These are phyloP conservation scores for Nysson spinosus DNA, from an alignment of 2,888 invertebrate species.

Conservation along the genomic window DNA sequence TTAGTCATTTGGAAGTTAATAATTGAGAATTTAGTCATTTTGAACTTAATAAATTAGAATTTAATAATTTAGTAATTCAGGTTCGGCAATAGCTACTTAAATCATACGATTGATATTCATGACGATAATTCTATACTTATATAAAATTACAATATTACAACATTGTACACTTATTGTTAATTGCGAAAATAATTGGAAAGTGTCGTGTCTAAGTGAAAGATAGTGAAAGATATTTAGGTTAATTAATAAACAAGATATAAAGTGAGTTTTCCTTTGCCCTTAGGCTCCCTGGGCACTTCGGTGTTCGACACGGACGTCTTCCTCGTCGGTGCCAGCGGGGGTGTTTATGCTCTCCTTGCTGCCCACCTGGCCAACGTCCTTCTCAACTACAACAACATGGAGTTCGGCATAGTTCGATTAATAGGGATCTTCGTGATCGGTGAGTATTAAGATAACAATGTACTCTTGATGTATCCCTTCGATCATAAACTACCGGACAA, in stretches of 20 bases:
- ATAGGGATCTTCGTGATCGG: constrained; percentile 95
- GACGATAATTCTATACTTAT: no score
- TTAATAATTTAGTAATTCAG: no score
- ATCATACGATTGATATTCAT: no score
- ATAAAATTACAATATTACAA: no score
- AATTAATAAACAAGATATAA: background rate
- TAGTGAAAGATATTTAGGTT: no score
- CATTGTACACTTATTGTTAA: no score
- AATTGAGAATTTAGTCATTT: no score
- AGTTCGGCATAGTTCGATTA: constrained; percentile 92
- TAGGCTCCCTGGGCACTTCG: constrained; percentile 87
- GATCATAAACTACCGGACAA: no score
- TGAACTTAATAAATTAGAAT: no score
- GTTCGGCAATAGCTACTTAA: no score
- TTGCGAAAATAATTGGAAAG: no score
- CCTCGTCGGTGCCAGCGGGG: constrained; percentile 97
- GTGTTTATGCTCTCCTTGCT: constrained; percentile 96
- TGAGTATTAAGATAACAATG: constrained; percentile 76
- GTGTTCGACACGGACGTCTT: constrained; percentile 96
- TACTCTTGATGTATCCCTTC: background rate
- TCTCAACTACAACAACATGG: constrained; percentile 97
- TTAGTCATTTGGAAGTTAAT: no score
- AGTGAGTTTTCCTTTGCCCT: constrained; percentile 13
- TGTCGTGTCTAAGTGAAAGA: background rate
- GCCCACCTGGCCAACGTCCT: constrained; percentile 97